phyloP scores from a whole-genome alignment of 2,888 invertebrate genomes.

The Chouioia cunea region DNA sequence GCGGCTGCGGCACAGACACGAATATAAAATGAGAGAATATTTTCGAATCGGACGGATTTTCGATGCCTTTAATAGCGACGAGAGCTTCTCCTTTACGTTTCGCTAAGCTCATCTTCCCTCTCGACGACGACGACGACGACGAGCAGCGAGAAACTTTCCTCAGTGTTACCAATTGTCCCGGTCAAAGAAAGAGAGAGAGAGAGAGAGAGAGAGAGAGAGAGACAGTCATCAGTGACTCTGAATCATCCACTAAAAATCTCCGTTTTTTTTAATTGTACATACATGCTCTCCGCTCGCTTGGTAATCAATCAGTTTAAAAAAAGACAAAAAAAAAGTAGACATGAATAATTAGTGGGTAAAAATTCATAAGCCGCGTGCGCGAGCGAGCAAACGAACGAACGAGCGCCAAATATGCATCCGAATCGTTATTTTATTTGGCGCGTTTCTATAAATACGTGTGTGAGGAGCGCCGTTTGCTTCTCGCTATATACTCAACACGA shows the following conservation, averaged over 20 bases:
- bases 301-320: not conserved
- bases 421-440: slow-evolving; percentile 44
- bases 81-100: slow-evolving; percentile 7
- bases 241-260: slow-evolving; percentile 44
- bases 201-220: too few species aligned
- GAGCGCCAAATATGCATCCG: slow-evolving; percentile 42
- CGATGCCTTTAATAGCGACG: slow-evolving; percentile 53
- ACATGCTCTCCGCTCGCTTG: not conserved
- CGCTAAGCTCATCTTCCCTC: not conserved
- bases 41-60: slow-evolving; percentile 60
- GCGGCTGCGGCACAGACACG: slow-evolving; percentile 48
- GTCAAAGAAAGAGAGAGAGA: not conserved
- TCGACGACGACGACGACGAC: not conserved
- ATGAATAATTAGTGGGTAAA: not conserved
- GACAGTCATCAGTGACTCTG: slow-evolving; percentile 1
- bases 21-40: slow-evolving; percentile 64
- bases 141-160: not conserved
- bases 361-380: not conserved
- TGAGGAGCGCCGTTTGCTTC: not conserved
- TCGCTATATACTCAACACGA: not conserved
- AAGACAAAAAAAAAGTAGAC: not conserved
- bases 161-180: slow-evolving; percentile 45
- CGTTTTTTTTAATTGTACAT: slow-evolving; percentile 3
- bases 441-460: slow-evolving; percentile 38
- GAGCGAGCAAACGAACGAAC: too few species aligned